Percentiles rank a stretch among this genome's conserved stretches.
Evolutionary conservation across 2,888 invertebrate species (phyloP).

Genomic region (Anthophora plumipes): DNA sequence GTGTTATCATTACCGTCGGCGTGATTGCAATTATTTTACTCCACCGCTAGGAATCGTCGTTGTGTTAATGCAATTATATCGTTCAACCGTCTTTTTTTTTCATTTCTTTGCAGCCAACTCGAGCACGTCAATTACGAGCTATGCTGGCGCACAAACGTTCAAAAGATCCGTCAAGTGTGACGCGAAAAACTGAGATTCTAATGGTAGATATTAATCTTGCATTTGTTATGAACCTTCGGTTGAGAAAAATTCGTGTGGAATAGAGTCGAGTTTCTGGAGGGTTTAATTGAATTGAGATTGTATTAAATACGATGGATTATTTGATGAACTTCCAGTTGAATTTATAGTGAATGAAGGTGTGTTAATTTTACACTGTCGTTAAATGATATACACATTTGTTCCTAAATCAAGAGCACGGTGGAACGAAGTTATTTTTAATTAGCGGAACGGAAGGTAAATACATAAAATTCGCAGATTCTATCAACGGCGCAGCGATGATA

Average conservation of each 20-base stretch:
- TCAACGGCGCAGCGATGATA: neutral
- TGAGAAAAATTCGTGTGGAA: no score
- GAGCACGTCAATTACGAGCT: conserved; percentile 26
- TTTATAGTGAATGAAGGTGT: neutral
- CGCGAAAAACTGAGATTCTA: neutral
- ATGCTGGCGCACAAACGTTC: neutral
- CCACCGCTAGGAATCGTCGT: conserved; percentile 9
- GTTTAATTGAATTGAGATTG: neutral
- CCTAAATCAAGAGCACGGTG: neutral
- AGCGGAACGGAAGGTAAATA: neutral
- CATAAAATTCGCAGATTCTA: neutral
- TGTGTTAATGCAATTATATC: conserved; percentile 34
- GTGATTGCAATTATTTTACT: conserved; percentile 33
- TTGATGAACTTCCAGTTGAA: neutral
- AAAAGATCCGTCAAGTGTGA: conserved; percentile 1
- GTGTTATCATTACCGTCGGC: conserved; percentile 37
- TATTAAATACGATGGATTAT: no score
- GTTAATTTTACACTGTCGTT: neutral
- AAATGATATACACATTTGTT: no score
- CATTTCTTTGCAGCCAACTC: neutral
- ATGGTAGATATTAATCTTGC: neutral
- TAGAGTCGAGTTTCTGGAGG: neutral
- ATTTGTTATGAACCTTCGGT: neutral
- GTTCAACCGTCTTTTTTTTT: neutral
- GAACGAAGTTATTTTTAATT: conserved; percentile 1